Evolutionary conservation across 2,888 invertebrate species (phyloP).

Genomic region (Synanthedon formicaeformis): DNA sequence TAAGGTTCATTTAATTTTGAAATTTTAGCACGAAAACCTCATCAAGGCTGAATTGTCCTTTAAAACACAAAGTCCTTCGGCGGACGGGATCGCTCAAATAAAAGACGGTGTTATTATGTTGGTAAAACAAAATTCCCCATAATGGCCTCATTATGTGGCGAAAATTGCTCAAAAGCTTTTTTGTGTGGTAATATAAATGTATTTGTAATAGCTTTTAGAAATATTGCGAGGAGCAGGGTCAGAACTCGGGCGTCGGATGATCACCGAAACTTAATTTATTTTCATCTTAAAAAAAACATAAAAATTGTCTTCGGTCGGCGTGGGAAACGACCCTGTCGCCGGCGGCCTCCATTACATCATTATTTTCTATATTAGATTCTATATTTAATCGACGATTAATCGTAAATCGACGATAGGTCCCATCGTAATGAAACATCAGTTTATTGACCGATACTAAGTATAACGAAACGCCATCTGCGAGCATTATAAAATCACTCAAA

Average conservation of each 20-base stretch:
- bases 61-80: slow-evolving; percentile 56
- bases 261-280: slow-evolving; percentile 69
- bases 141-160: slow-evolving; percentile 71
- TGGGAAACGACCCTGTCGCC: slow-evolving; percentile 69
- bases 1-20: slow-evolving; percentile 59
- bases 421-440: slow-evolving; percentile 20
- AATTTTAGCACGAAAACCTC: slow-evolving; percentile 69
- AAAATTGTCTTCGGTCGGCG: slow-evolving; percentile 59
- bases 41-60: slow-evolving; percentile 64
- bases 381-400: slow-evolving; percentile 66
- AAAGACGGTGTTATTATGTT: slow-evolving; percentile 69
- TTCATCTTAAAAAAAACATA: slow-evolving; percentile 48
- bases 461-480: too few relatives aligned
- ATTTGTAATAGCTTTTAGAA: slow-evolving; percentile 71
- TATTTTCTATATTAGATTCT: slow-evolving; percentile 69
- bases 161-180: slow-evolving; percentile 69
- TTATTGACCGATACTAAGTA: neutral
- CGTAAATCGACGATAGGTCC: slow-evolving; percentile 63
- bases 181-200: slow-evolving; percentile 68
- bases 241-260: slow-evolving; percentile 59
- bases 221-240: slow-evolving; percentile 66
- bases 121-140: slow-evolving; percentile 70
- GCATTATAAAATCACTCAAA: too few relatives aligned
- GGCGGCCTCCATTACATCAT: slow-evolving; percentile 68
- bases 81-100: slow-evolving; percentile 55